phyloP scores from a whole-genome alignment of 1,140 invertebrate genomes.

The Drosophila sucinea region DNA sequence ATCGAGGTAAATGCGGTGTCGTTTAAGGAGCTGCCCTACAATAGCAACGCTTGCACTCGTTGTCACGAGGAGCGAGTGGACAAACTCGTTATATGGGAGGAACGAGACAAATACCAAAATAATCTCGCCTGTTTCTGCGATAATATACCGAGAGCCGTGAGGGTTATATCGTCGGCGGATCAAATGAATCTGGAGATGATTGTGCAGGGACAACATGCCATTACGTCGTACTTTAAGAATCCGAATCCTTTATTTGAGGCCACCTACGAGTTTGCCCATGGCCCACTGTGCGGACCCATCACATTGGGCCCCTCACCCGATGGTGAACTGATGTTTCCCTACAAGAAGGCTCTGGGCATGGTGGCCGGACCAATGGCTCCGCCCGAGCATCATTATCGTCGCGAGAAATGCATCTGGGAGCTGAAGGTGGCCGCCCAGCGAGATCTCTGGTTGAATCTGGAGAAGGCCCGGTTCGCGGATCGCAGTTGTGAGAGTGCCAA shows the following conservation, averaged over 20 bases:
- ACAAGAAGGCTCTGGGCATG: slow-evolving; percentile 90
- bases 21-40: slow-evolving; percentile 89
- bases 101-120: slow-evolving; percentile 82
- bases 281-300: slow-evolving; percentile 92
- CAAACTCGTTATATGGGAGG: slow-evolving; percentile 91
- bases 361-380: slow-evolving; percentile 76
- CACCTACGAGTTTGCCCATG: slow-evolving; percentile 93
- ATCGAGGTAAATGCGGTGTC: slow-evolving; percentile 84
- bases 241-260: slow-evolving; percentile 91
- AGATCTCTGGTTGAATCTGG: slow-evolving; percentile 93
- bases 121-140: slow-evolving; percentile 87
- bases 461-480: slow-evolving; percentile 92
- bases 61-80: slow-evolving; percentile 93
- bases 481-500: slow-evolving; percentile 92
- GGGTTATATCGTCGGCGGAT: slow-evolving; percentile 90
- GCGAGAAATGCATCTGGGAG: slow-evolving; percentile 94
- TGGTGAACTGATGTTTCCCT: slow-evolving; percentile 92
- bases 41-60: slow-evolving; percentile 90
- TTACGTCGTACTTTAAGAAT: slow-evolving; percentile 94
- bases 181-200: slow-evolving; percentile 90
- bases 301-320: slow-evolving; percentile 90
- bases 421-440: slow-evolving; percentile 90
- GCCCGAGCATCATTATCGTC: slow-evolving; percentile 84
- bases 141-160: slow-evolving; percentile 85
- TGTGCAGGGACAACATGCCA: slow-evolving; percentile 91